Evolutionary conservation across 2,888 invertebrate species (phyloP).

Genomic region (Elgonia sp.): DNA sequence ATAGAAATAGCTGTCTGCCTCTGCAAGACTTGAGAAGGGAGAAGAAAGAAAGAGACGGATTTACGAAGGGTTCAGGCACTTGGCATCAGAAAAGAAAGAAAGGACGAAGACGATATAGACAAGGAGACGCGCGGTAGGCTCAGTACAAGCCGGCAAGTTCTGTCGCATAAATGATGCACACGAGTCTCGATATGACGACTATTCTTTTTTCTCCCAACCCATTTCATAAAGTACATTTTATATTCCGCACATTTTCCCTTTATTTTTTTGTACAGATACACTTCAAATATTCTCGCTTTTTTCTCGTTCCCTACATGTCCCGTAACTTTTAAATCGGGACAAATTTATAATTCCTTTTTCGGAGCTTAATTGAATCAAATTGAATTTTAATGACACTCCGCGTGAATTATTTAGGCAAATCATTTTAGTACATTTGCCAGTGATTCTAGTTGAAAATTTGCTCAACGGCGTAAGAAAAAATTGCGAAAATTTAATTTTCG

Average conservation of each 20-base stretch:
- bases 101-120: constrained; percentile 71
- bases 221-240: constrained; percentile 73
- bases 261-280: constrained; percentile 63
- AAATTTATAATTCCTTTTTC: constrained; percentile 71
- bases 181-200: constrained; percentile 70
- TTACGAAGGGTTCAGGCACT: constrained; percentile 53
- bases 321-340: constrained; percentile 66
- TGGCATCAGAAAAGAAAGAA: constrained; percentile 51
- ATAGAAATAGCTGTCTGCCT: constrained; percentile 83
- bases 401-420: constrained; percentile 66
- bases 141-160: constrained; percentile 61
- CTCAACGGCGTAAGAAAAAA: constrained; percentile 6
- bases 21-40: constrained; percentile 50
- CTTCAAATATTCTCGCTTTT: constrained; percentile 59
- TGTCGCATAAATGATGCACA: constrained; percentile 73
- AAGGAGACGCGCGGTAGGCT: constrained; percentile 66
- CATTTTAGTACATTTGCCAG: constrained; percentile 64
- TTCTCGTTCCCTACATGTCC: constrained; percentile 27
- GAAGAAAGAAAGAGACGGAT: constrained; percentile 73
- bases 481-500: neutral
- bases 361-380: constrained; percentile 61
- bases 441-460: constrained; percentile 29
- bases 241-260: constrained; percentile 63
- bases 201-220: constrained; percentile 71
- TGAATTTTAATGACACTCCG: constrained; percentile 66